These are phyloP conservation scores for Helicolenus hilgendorfi DNA, from an alignment of 2,797 vertebrate species.

Conservation along the genomic window DNA sequence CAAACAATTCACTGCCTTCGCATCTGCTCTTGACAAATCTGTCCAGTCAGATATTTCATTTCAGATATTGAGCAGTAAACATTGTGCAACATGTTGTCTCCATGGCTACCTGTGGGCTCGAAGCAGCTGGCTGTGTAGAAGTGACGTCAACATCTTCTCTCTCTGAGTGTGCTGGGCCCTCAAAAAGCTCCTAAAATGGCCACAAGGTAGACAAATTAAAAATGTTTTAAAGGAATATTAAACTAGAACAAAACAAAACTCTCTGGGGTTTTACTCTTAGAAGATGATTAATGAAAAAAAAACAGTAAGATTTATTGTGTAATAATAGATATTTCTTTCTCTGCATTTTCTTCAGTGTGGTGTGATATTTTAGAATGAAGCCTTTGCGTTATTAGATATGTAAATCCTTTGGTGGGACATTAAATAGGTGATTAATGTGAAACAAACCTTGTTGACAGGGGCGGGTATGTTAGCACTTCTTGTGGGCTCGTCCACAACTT, in stretches of 20 bases:
- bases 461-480: constrained; percentile 7
- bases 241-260: neutral
- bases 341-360: neutral
- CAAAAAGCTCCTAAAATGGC: constrained; percentile 57
- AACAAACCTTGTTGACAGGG: constrained; percentile 41
- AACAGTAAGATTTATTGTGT: neutral
- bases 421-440: neutral
- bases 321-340: neutral
- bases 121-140: constrained; percentile 21
- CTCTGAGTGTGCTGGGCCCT: constrained; percentile 50
- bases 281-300: neutral
- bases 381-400: neutral
- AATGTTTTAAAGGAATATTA: neutral
- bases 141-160: neutral
- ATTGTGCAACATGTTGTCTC: constrained; percentile 23
- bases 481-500: neutral
- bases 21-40: neutral
- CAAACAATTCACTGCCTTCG: neutral
- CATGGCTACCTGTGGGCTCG: constrained; percentile 57
- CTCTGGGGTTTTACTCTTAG: neutral
- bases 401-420: neutral
- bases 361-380: neutral
- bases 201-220: neutral
- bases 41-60: neutral
- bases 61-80: neutral